Evolutionary conservation across 2,888 invertebrate genomes (phyloP), one percentile per base, ranked within the genome.

Genomic region (Sinodicranocentrus sp.): DNA sequence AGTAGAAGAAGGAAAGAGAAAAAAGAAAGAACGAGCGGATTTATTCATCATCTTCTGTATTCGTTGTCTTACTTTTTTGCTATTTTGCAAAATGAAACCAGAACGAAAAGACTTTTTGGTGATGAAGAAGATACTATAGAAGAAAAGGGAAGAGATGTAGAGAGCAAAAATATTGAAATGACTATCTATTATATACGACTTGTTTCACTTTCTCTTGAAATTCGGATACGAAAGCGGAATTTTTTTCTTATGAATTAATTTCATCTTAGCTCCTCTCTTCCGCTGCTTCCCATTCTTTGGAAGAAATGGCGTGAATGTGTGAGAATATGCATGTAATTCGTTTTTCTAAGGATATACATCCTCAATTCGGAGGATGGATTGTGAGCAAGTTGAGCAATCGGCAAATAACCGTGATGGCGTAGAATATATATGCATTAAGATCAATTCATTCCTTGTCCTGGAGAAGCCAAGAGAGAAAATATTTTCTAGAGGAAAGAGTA

Each of bases 1-100:
- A 72, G 63, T 21, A 68, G 61, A 25, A 25, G 33, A n/a, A 59
- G 23, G n/a, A 61, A 19, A 61, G 68, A 71, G 39, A 26, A 28
- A 57, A 43, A 48, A 71, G 54, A 68, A 54, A 67, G 59, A 71
- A 78, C 48, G 61, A 72, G 48, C 33, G 78, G 77, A 84, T 76
- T 76, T 73, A 65, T 77, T 76, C 76, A 79, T 71, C 78, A 79
- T 79, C 26, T 23, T 79, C 67, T 67, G 73, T 59, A 26, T 61
- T 44, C 44, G 44, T 44, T 73, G 63, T 75, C 63, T 75, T 39
- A 63, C 44, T 67, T 54, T 43, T 76, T 28, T 25, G 33, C 39
- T 52, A 28, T 25, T 75, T 73, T 26, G 82, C 68, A 59, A 75
- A 70, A 78, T 26, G 52, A 67, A 65, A 78, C 25, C 23, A 67